Percentiles rank a stretch among this genome's conserved stretches.
These are phyloP conservation scores for Agapornis roseicollis DNA, from an alignment of 2,113 vertebrate species.

Conservation along the genomic window DNA sequence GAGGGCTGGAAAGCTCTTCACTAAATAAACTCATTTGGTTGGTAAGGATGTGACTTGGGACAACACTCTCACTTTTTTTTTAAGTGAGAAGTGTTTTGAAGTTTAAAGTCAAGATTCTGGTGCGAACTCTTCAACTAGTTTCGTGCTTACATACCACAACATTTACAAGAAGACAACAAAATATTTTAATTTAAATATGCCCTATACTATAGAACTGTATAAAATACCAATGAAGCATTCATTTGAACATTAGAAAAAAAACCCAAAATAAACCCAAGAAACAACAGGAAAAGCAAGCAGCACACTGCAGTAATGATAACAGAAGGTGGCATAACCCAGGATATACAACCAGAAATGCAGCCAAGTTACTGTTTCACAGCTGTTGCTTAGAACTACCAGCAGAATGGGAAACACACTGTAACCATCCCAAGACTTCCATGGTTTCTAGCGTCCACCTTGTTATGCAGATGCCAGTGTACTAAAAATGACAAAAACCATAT, in stretches of 20 bases:
- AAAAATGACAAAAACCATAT: neutral
- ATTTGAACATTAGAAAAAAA: neutral
- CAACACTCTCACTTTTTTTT: neutral
- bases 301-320: neutral
- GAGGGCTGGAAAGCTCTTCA: neutral
- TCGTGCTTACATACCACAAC: neutral
- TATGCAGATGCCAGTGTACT: neutral
- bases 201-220: slow-evolving; percentile 54
- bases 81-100: neutral
- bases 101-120: neutral
- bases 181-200: slow-evolving; percentile 64
- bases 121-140: neutral
- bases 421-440: neutral
- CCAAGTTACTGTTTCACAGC: neutral
- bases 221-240: slow-evolving; percentile 55
- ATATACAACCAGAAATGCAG: neutral
- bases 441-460: neutral
- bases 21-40: neutral
- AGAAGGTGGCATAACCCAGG: neutral
- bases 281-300: slow-evolving; percentile 7
- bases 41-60: neutral
- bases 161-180: slow-evolving; percentile 57
- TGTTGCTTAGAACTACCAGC: neutral
- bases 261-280: neutral
- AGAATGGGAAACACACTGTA: neutral